These are phyloP conservation scores for Marisa cornuarietis DNA, from an alignment of 1,140 invertebrate genomes.

Conservation along the genomic window DNA sequence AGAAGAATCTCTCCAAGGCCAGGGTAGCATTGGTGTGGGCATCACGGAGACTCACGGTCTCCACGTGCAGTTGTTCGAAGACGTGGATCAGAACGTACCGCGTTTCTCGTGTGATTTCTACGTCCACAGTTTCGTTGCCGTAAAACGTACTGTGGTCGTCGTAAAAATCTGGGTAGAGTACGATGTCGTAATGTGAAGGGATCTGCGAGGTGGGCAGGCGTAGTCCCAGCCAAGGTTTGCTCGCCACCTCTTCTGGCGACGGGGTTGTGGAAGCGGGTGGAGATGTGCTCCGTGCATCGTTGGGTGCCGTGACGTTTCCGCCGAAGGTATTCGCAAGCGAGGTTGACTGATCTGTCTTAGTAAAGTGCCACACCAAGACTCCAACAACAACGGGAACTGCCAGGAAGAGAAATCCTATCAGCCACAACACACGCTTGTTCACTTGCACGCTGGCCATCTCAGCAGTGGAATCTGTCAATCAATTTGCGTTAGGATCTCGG, in stretches of 20 bases:
- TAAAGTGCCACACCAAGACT: slow-evolving; percentile 46
- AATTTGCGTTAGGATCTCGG: background rate
- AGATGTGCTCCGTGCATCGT: background rate
- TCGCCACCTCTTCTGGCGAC: slow-evolving; percentile 34
- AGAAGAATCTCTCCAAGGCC: slow-evolving; percentile 62
- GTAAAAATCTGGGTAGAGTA: slow-evolving; percentile 75
- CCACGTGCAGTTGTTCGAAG: slow-evolving; percentile 62
- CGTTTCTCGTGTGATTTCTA: slow-evolving; percentile 54
- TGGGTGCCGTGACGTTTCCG: slow-evolving; percentile 9
- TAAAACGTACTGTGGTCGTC: slow-evolving; percentile 50
- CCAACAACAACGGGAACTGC: slow-evolving; percentile 46
- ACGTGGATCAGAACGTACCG: slow-evolving; percentile 65
- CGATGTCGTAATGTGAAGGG: slow-evolving; percentile 80
- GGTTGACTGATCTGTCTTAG: background rate
- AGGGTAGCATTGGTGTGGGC: slow-evolving; percentile 36
- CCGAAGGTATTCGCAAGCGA: no score
- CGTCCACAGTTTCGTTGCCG: slow-evolving; percentile 58
- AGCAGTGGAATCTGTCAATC: no score
- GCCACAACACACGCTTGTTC: slow-evolving; percentile 35
- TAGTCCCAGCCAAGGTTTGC: slow-evolving; percentile 59
- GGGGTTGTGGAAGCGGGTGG: slow-evolving; percentile 19
- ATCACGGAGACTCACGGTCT: slow-evolving; percentile 40
- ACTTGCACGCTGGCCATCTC: slow-evolving; percentile 25
- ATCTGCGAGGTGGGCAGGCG: slow-evolving; percentile 75
- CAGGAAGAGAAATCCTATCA: slow-evolving; percentile 41